Evolutionary conservation across 2,888 invertebrate genomes (phyloP), one percentile per base, ranked within the genome.

Genomic region (Apamea epomidion): DNA sequence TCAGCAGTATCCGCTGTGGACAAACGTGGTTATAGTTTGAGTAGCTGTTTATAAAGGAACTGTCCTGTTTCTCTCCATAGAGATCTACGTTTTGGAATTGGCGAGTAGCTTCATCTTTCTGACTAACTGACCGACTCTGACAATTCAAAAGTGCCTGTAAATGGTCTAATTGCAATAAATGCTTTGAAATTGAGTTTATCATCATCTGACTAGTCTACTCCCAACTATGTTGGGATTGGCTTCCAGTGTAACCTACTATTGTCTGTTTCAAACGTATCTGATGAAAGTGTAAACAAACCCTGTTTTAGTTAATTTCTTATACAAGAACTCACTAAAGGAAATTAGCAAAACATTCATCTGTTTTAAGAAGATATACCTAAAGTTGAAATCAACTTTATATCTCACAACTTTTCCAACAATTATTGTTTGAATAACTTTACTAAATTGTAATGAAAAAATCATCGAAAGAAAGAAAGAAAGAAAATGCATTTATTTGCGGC

Each of bases 1-100:
- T 99, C 99, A 0, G 98, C 98, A 45, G 98, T 98, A 90, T 98
- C 98, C 67, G 98, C 97, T 97, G 92, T 3, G 71, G 76, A 82
- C 6, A 12, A 25, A 65, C 16, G 67, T 25, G 10, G n/a, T 72
- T 25, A 42, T 21, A 29, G 51, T 79, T 60, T 32, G 21, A 58
- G 29, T 2, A 78, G 32, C 32, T 37, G 18, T 8, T 68, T 32
- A 51, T 16, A 18, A 45, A n/a, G 21, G 58, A 58, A 58, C 32
- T 32, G 2, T 2, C 42, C 42, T 42, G 42, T 58, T 58, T 25
- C 10, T 25, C 14, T 48, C 48, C 48, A 48, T 48, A 14, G 14
- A 48, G 48, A 48, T 48, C 48, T 48, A 48, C 12, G 12, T 48
- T 14, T 16, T 48, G 48, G 12, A 48, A 48, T 48, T 16, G 48